These are phyloP conservation scores for Papilio dardanus DNA, from an alignment of 1,140 invertebrate species.

Conservation along the genomic window DNA sequence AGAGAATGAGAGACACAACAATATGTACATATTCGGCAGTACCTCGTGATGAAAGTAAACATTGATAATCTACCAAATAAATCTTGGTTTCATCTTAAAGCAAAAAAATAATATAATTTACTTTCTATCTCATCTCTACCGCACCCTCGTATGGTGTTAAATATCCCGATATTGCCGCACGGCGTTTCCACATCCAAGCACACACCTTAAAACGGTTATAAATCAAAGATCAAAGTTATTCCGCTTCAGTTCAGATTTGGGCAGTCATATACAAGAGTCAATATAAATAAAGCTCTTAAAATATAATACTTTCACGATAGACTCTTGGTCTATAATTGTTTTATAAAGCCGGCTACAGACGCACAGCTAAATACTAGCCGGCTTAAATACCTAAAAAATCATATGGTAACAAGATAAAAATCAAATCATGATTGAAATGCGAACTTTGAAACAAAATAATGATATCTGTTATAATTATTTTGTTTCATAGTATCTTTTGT, in stretches of 20 bases:
- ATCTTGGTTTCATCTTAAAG: not conserved
- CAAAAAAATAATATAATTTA: conserved; percentile 11
- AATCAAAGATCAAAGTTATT: conserved; percentile 22
- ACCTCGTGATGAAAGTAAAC: no score
- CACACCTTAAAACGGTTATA: not conserved
- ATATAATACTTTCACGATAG: not conserved
- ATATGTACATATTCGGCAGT: no score
- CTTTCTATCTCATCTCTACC: not conserved
- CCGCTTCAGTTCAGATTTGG: not conserved
- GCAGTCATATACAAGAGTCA: not conserved
- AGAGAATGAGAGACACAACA: no score
- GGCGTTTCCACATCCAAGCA: not conserved
- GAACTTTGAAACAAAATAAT: no score
- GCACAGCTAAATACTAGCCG: no score
- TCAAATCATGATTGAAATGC: not conserved
- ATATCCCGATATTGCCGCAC: not conserved
- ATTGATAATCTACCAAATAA: not conserved
- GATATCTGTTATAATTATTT: no score
- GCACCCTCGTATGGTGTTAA: not conserved
- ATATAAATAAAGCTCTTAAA: not conserved
- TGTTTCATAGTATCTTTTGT: not conserved
- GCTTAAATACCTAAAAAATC: no score
- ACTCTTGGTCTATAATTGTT: not conserved
- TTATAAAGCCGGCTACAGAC: not conserved
- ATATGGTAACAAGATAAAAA: not conserved